Evolutionary conservation across 1,140 invertebrate species (phyloP).

Genomic region (Calephelis virginiensis): DNA sequence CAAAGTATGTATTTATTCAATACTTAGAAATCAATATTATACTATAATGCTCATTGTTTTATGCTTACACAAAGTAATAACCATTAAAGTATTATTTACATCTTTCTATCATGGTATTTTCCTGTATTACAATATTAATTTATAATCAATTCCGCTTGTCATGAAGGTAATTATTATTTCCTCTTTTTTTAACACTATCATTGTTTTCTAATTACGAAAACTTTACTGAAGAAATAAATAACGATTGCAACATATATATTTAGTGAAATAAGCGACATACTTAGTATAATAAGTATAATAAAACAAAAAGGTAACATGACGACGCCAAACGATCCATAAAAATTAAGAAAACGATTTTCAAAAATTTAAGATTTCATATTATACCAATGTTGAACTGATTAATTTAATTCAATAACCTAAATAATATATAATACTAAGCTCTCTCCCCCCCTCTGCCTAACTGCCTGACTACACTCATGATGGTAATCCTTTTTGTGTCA

Average conservation of each 20-base stretch:
- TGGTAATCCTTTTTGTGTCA: too few relatives aligned
- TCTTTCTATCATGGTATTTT: slow-evolving; percentile 1
- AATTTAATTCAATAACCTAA: too few relatives aligned
- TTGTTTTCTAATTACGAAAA: slow-evolving; percentile 9
- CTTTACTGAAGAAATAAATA: background rate
- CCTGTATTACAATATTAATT: slow-evolving; percentile 5
- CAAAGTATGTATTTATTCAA: background rate
- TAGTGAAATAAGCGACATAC: too few relatives aligned
- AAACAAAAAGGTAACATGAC: too few relatives aligned
- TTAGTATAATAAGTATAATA: too few relatives aligned
- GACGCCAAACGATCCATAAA: too few relatives aligned
- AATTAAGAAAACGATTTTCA: too few relatives aligned
- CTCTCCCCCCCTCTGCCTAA: too few relatives aligned
- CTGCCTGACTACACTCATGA: too few relatives aligned
- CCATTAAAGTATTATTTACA: slow-evolving; percentile 11
- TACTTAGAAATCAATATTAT: background rate
- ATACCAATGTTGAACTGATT: too few relatives aligned
- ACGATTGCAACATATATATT: background rate
- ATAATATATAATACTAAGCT: too few relatives aligned
- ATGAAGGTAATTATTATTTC: slow-evolving; percentile 9
- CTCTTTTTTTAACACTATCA: background rate
- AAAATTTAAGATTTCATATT: too few relatives aligned
- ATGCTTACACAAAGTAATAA: background rate
- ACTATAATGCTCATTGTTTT: background rate
- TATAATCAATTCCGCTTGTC: slow-evolving; percentile 11